A percentile compares a stretch with the other conserved stretches of the same genome.
Conservation (phyloP, 2,113 vertebrate genomes). For the Microcebus lehilahytsara region DNA sequence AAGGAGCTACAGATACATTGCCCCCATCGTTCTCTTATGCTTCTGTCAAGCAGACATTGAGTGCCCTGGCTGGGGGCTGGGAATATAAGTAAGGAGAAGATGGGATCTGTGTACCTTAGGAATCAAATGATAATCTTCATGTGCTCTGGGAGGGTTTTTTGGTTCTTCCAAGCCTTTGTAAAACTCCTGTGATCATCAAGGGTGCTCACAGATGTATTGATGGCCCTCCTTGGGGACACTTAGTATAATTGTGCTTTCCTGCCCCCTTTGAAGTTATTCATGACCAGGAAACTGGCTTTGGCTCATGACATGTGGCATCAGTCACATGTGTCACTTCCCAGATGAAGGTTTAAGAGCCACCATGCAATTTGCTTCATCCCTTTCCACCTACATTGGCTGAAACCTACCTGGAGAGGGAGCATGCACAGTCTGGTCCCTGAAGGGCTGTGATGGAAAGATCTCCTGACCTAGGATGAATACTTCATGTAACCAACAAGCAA, state of each 20-base stretch:
- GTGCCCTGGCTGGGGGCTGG: neutral
- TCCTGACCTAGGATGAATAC: fast-evolving
- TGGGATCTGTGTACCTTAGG: neutral
- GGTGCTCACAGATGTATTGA: neutral
- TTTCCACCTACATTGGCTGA: neutral
- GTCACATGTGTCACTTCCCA: neutral
- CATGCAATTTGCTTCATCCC: neutral
- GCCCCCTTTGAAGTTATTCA: neutral
- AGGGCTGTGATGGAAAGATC: neutral
- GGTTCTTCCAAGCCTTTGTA: neutral
- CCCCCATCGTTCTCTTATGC: neutral
- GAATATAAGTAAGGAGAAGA: neutral
- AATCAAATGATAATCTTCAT: neutral
- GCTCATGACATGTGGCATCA: neutral
- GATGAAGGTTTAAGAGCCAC: neutral
- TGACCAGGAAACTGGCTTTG: neutral
- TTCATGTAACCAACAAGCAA: neutral
- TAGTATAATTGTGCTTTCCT: neutral
- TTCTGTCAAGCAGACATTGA: neutral
- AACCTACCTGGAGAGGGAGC: neutral
- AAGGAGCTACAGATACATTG: neutral
- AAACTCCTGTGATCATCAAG: neutral
- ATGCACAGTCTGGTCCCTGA: neutral
- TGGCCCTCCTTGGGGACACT: neutral
- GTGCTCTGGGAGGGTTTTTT: neutral